These are phyloP conservation scores for Ramazzottius varieornatus DNA, from an alignment of 2,888 invertebrate species.

Conservation along the genomic window DNA sequence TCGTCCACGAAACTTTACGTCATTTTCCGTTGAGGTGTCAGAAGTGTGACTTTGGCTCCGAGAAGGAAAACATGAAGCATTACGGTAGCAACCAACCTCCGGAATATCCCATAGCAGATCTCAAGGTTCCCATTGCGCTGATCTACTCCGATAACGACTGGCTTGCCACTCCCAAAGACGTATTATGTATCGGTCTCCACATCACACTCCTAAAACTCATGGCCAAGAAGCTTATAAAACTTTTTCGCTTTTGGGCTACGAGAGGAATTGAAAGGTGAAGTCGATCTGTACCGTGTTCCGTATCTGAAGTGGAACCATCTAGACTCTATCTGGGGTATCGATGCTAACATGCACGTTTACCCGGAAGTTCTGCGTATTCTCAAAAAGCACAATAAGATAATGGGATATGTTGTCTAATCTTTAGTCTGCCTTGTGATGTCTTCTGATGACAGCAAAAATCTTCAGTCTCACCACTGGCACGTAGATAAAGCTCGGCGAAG, in stretches of 20 bases:
- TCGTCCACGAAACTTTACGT: too few species aligned
- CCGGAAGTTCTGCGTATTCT: constrained; percentile 12
- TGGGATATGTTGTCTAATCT: too few species aligned
- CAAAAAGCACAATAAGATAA: too few species aligned
- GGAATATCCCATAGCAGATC: constrained; percentile 12
- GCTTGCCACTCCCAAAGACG: constrained; percentile 14
- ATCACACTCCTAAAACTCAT: too few species aligned
- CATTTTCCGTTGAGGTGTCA: too few species aligned
- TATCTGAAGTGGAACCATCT: constrained; percentile 21
- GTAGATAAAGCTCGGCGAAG: too few species aligned
- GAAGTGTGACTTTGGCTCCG: not conserved
- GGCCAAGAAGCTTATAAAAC: too few species aligned
- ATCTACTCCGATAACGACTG: constrained; percentile 17
- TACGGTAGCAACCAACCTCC: constrained; percentile 19
- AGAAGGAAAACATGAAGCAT: constrained; percentile 14
- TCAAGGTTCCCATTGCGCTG: constrained; percentile 15
- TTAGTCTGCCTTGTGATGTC: too few species aligned
- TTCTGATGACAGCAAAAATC: too few species aligned
- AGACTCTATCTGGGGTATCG: constrained; percentile 25
- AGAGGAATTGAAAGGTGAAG: not conserved
- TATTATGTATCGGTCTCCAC: not conserved
- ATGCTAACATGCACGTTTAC: constrained; percentile 20
- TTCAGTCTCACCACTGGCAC: too few species aligned
- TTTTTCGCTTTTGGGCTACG: not conserved
- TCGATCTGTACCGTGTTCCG: constrained; percentile 9